Base-by-base conservation (phyloP, 2,113 vertebrate species). In the Thamnophis sirtalis region DNA sequence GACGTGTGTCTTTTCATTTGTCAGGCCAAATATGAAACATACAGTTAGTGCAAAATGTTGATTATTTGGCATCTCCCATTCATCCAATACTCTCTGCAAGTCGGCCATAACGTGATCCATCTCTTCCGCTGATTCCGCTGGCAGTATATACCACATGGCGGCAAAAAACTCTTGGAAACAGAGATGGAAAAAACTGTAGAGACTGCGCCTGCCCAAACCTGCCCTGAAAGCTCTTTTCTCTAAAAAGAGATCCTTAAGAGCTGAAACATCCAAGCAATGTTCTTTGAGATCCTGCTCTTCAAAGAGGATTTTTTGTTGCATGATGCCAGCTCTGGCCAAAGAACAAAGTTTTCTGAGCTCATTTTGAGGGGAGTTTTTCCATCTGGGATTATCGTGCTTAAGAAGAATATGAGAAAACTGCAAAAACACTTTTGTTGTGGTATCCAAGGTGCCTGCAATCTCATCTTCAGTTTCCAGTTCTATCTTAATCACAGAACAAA, bases 101-200 rank as follows among this genome's bases (percentile, higher is more conserved):
- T 86, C 91, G 5, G 3, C 26, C 10, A 9, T 49, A 22, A 56
- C 48, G 22, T 38, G 0, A 15, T 68, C 49, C 0, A 22, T 53
- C 0, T 6, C 28, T 50, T 22, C 33, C 13, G 2, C 24, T 88
- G 55, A 24, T 1, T 91, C 90, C 8, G 55, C 48, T 33, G 88
- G 43, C 51, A 94, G 63, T 21, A 89, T 73, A 56, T 93, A 93
- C 48, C 51, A 92, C 55, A 94, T 21, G n/a, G 94, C 94, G 24
- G 93, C 92, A 87, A 95, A 95, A 86, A 96, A 95, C 88, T 95
- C 94, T 92, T 96, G 96, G 86, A 96, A 91, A 55, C 93, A 94
- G n/a, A 94, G 93, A 68, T 96, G 94, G 68, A 95, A 60, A 84
- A 96, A 96, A 58, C 94, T 89, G 90, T 93, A 95, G 68, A 93